Base-by-base conservation (phyloP, 2,113 vertebrate genomes). In the Petromus typicus region DNA sequence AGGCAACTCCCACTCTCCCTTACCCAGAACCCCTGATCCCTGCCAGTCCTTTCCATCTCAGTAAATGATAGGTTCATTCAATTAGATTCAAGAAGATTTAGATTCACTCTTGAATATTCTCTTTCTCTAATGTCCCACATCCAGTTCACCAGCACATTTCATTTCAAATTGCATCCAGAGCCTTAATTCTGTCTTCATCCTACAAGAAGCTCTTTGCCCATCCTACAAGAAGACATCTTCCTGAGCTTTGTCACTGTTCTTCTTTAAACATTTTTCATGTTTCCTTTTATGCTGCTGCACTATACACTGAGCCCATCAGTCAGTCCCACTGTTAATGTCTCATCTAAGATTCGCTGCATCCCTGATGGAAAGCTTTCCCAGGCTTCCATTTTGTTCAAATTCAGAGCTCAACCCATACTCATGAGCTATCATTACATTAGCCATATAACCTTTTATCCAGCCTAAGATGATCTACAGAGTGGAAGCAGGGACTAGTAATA, bases 21-120 rank as follows among this genome's bases (percentile, higher is more conserved):
- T 43, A 30, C n/a, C 8, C 48, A 30, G 25, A 54, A 80, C 61
- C 22, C 16, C 7, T 8, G 12, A 61, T 14, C 18, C 7, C 27
- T n/a, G 34, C 3, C 0, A 48, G 0, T 37, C 16, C 1, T 20
- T 12, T 84, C 45, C 4, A 1, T 75, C 7, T 71, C 67, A 81
- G 17, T 48, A 63, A 78, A 64, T 32, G 16, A 1, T 3, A 11
- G 40, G 54, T 61, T 66, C n/a, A 37, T 73, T n/a, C 43, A 75
- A 22, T 56, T 30, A 81, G 40, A 3, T 78, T 18, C 9, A 48
- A 5, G 5, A 75, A 67, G 32, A 5, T 63, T 75, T 59, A 17
- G 12, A 7, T 4, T 45, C 4, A 17, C 0, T 9, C n/a, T 40
- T 7, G 3, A 54, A 1, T 83, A 3, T 8, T 76, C 14, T 16